Evolutionary conservation across 2,888 invertebrate genomes (phyloP), one percentile per base, ranked within the genome.

Genomic region (Saturnia japonica): DNA sequence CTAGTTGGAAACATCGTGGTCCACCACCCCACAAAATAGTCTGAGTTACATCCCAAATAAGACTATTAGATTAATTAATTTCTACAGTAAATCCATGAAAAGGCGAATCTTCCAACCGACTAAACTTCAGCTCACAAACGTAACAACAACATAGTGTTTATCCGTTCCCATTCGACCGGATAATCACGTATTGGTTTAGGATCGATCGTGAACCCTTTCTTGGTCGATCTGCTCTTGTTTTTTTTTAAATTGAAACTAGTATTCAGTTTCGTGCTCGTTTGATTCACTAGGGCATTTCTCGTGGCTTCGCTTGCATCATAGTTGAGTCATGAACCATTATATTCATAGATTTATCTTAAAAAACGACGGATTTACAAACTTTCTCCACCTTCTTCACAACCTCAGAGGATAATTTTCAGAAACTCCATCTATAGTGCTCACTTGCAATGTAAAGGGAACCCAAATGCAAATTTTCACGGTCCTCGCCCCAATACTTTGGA

Each of bases 171-270:
- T 34, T 64, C 62, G 34, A 64, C 16, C 40, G 62, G 34, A 64
- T 25, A 57, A 57, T n/a, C 64, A 11, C 64, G 64, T 40, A 40
- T 64, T 64, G 22, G 64, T 64, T 64, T 64, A 64, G 64, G 64
- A 40, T 62, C 64, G 64, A 64, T 40, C 19, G 40, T 40, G 64
- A 64, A 14, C 25, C 57, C 57, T 40, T 64, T 64, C 40, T 34
- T 40, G 40, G 40, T 64, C 40, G 40, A 64, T 40, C 40, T 28
- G 3, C 25, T 28, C 12, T 14, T 60, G 28, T 60, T 14, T 14
- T 28, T 12, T 28, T 60, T 60, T 60, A 14, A 11, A 28, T 60
- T 60, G 28, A 25, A 60, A 60, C 57, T 14, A 54, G n/a, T 22
- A 19, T 51, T 51, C 47, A 57, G 57, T 57, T 8, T 25, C 57